These are phyloP conservation scores for Amphimedon queenslandica DNA, from an alignment of 37 sponge, comb jelly and placozoan genomes.

Conservation along the genomic window DNA sequence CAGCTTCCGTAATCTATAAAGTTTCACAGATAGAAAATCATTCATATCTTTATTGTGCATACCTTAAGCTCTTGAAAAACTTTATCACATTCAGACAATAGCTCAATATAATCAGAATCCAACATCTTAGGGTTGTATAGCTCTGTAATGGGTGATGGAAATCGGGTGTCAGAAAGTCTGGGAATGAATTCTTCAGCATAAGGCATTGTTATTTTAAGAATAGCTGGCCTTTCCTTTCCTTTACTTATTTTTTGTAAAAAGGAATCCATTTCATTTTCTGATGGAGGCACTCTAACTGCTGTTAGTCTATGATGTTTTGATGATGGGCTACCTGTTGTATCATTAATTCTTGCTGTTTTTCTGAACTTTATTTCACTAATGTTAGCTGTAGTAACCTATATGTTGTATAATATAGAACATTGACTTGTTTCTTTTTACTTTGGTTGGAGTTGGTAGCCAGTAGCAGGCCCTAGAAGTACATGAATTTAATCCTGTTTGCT, in stretches of 20 bases:
- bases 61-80: conserved; percentile 7
- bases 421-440: neutral
- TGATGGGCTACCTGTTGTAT: no score
- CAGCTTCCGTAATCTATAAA: neutral
- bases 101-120: neutral
- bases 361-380: conserved; percentile 2
- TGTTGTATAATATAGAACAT: neutral
- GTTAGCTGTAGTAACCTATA: conserved; percentile 8
- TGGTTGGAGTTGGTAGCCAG: neutral
- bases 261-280: conserved; percentile 1
- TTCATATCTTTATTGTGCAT: neutral
- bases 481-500: neutral
- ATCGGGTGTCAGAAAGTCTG: neutral
- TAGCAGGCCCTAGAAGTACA: conserved; percentile 6
- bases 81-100: conserved; percentile 10
- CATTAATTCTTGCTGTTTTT: no score
- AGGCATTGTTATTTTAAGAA: conserved; percentile 9
- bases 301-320: no score
- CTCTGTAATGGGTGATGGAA: conserved; percentile 3
- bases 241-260: conserved; percentile 9
- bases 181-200: conserved; percentile 18
- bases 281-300: no score
- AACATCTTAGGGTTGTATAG: neutral
- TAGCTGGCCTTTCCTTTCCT: neutral
- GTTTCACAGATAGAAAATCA: neutral